phyloP scores from a whole-genome alignment of 2,888 invertebrate species.

The Phaedon cochleariae region DNA sequence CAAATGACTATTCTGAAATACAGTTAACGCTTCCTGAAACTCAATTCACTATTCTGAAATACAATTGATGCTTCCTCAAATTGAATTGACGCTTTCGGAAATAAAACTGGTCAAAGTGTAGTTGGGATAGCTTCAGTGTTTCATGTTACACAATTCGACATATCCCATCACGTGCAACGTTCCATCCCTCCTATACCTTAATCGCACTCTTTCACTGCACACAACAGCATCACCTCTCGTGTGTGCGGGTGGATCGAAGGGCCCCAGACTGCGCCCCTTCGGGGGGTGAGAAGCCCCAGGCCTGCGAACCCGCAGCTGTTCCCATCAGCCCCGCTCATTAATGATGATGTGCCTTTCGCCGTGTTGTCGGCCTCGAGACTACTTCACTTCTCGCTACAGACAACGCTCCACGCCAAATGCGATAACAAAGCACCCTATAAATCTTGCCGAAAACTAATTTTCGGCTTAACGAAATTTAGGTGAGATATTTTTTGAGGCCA shows the following conservation, averaged over 20 bases:
- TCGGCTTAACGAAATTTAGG: slow-evolving; percentile 45
- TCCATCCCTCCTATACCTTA: slow-evolving; percentile 29
- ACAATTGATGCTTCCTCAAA: no score
- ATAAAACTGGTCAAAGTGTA: no score
- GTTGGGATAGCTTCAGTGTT: no score
- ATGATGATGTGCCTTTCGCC: slow-evolving; percentile 73
- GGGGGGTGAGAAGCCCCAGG: slow-evolving; percentile 43
- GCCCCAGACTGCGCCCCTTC: no score
- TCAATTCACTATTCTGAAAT: no score
- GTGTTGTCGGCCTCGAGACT: slow-evolving; percentile 74
- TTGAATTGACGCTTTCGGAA: no score
- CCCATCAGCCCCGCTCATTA: slow-evolving; percentile 70
- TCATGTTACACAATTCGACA: no score
- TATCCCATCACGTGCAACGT: no score
- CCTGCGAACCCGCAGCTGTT: slow-evolving; percentile 55
- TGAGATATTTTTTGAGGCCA: slow-evolving; percentile 36
- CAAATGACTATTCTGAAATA: no score
- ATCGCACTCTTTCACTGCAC: slow-evolving; percentile 32
- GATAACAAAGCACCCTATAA: slow-evolving; percentile 45
- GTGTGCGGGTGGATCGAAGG: slow-evolving; percentile 47
- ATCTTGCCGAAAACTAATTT: slow-evolving; percentile 44
- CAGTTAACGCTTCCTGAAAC: no score
- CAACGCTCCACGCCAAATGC: slow-evolving; percentile 49
- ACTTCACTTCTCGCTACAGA: slow-evolving; percentile 72
- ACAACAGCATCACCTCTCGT: slow-evolving; percentile 44